A percentile compares a stretch with the other conserved stretches of the same genome.
These are phyloP conservation scores for Mormyrus iriodes DNA, from an alignment of 2,113 vertebrate genomes.

Conservation along the genomic window DNA sequence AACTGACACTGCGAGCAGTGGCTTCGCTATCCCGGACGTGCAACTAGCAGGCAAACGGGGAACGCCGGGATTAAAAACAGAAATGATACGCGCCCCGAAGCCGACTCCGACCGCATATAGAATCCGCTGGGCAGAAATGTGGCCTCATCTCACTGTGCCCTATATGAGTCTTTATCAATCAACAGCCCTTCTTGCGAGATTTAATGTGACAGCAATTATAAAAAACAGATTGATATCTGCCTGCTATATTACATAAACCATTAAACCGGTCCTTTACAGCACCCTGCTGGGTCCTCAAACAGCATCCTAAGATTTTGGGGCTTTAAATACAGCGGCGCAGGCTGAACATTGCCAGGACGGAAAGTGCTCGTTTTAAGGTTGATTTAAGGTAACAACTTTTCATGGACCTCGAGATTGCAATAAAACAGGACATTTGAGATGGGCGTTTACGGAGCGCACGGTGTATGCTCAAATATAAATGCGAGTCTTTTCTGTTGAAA, in stretches of 20 bases:
- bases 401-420: not conserved
- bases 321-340: not conserved
- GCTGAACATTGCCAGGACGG: not conserved
- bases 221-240: not conserved
- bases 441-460: not conserved
- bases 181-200: not conserved
- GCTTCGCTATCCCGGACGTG: not conserved
- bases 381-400: not conserved
- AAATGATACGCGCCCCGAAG: not conserved
- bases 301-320: not conserved
- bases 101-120: not conserved
- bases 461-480: not conserved
- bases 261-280: not conserved
- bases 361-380: not conserved
- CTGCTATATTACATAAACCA: not conserved
- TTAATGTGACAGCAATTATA: not conserved
- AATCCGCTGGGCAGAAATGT: not conserved
- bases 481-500: not conserved
- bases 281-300: not conserved
- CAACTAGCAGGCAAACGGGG: not conserved
- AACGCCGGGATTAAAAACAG: not conserved
- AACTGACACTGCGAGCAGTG: not conserved
- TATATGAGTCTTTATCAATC: not conserved
- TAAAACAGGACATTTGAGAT: not conserved
- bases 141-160: not conserved